Evolutionary conservation across 2,888 invertebrate genomes (phyloP), one percentile per base, ranked within the genome.

Genomic region (Polymixis lichenea): DNA sequence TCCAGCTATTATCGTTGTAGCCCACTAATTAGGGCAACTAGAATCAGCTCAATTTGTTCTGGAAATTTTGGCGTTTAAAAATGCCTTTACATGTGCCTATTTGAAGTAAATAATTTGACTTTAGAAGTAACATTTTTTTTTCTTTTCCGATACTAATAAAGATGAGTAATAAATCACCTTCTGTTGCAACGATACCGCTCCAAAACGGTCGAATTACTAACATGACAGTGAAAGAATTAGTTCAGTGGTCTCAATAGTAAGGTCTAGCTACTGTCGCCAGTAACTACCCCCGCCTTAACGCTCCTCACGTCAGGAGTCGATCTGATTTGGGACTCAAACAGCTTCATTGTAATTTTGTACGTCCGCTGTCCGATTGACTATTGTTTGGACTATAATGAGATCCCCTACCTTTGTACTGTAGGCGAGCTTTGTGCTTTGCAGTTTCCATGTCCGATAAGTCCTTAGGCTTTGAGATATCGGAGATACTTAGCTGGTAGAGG

Each of bases 331-430:
- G 79, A 86, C 69, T 71, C 65, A 38, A 76, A 78, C 83, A 17
- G 78, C 76, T 79, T 83, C 86, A 83, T 88, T 88, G 90, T 90
- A 88, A 89, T 91, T 89, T 87, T 83, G 87, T 68, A 71, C 77
- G 88, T 87, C 83, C 85, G 80, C 85, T 71, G 80, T 78, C 78
- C 82, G 90, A 91, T 91, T 91, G 90, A 84, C 77, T 87, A 91
- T 91, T 91, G 91, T 91, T 91, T 89, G 80, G 38, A 69, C 72
- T 51, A 79, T 90, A 91, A 91, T 90, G 90, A 90, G 91, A 86
- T 89, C 86, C 75, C 66, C 58, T 53, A 72, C 78, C 85, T 86
- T 86, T 88, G 87, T 87, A 75, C 72, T 65, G 76, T 53, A 51
- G 38, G 51, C 49, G 15, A 64, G 70, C 67, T 77, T 75, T 62